Evolutionary conservation across 2,888 invertebrate genomes (phyloP).

Genomic region (Tuta absoluta): DNA sequence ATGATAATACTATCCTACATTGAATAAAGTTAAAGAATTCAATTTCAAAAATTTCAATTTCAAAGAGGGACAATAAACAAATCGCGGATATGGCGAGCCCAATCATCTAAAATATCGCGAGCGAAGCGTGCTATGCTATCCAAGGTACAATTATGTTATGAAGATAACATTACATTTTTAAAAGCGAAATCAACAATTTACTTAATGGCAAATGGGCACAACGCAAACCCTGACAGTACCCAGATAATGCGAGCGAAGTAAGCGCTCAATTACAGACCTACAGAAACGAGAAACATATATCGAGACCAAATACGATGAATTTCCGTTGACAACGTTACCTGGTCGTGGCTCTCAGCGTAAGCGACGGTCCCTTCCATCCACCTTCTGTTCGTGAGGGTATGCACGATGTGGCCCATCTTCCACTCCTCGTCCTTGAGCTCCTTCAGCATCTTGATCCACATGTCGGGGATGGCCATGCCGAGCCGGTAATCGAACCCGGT

Average conservation of each 20-base stretch:
- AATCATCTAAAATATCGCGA: no score
- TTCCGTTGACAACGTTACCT: no score
- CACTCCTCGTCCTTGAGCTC: conserved; percentile 94
- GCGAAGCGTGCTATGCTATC: no score
- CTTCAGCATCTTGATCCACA: conserved; percentile 97
- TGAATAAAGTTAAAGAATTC: no score
- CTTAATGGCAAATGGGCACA: no score
- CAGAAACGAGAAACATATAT: not conserved
- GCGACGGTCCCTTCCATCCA: conserved; percentile 99
- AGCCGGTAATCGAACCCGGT: conserved; percentile 98
- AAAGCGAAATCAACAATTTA: no score
- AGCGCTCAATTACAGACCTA: not conserved
- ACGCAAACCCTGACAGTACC: not conserved
- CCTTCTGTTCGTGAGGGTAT: conserved; percentile 95
- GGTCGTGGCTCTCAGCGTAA: conserved; percentile 99
- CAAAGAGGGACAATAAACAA: no score
- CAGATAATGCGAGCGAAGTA: not conserved
- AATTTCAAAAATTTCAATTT: no score
- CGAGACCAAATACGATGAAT: not conserved
- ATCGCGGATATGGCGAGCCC: no score
- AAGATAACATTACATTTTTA: no score
- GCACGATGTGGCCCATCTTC: conserved; percentile 94
- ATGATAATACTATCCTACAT: no score
- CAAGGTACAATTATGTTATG: not conserved
- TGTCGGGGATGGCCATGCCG: conserved; percentile 99